These are phyloP conservation scores for Drosophila neotestacea DNA, from an alignment of 2,888 invertebrate species.

Conservation along the genomic window DNA sequence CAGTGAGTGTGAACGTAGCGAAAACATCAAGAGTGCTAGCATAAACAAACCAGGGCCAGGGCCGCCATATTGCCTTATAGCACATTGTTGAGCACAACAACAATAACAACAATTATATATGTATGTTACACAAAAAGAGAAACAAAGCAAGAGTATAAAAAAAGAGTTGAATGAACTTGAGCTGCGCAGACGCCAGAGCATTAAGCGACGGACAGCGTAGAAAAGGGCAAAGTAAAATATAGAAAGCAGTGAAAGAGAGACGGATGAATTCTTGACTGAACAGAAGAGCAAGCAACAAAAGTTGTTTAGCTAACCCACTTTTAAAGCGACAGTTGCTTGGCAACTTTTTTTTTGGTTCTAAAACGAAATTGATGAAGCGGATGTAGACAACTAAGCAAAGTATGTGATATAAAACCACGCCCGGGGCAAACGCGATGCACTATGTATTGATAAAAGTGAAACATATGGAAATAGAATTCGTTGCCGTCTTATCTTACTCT, in stretches of 20 bases:
- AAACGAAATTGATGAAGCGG: conserved; percentile 58
- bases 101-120: conserved; percentile 19
- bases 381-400: conserved; percentile 47
- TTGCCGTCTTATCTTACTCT: conserved; percentile 40
- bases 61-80: conserved; percentile 59
- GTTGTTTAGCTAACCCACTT: conserved; percentile 63
- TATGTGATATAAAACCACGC: conserved; percentile 39
- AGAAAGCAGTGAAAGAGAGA: conserved; percentile 42
- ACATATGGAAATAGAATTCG: conserved; percentile 37
- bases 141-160: conserved; percentile 28
- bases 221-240: conserved; percentile 55
- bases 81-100: conserved; percentile 50
- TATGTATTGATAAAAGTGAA: conserved; percentile 48
- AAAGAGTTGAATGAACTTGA: conserved; percentile 75
- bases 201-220: conserved; percentile 36
- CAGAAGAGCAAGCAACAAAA: conserved; percentile 36
- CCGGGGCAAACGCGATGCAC: conserved; percentile 22
- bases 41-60: conserved; percentile 53
- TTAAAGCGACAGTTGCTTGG: conserved; percentile 55
- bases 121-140: conserved; percentile 31
- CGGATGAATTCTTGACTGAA: conserved; percentile 29
- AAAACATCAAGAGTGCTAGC: conserved; percentile 38
- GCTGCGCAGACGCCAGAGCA: conserved; percentile 65
- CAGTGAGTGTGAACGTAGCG: conserved; percentile 24
- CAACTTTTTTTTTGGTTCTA: conserved; percentile 57